Conservation (phyloP, 1,140 invertebrate species). For the Dendrolimus kikuchii region DNA sequence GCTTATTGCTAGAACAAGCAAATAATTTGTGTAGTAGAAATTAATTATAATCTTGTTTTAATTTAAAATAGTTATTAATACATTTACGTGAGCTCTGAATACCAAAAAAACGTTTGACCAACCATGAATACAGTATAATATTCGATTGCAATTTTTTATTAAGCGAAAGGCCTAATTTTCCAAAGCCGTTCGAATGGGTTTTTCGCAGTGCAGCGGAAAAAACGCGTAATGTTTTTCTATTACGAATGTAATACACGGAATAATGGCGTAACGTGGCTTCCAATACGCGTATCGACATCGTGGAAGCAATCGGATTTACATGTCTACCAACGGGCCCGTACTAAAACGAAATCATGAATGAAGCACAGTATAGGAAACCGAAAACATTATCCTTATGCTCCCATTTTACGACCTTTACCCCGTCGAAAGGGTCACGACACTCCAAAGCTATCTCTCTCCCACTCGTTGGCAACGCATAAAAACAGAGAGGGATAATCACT, state of each 20-base stretch:
- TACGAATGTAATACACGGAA: slow-evolving; percentile 55
- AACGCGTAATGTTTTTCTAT: slow-evolving; percentile 36
- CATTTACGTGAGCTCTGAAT: too few species aligned
- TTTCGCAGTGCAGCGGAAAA: too few species aligned
- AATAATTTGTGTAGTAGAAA: too few species aligned
- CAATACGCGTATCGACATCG: slow-evolving; percentile 49
- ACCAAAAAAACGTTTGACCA: too few species aligned
- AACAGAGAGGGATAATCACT: slow-evolving; percentile 62
- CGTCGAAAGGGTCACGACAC: slow-evolving; percentile 67
- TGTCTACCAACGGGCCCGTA: slow-evolving; percentile 53
- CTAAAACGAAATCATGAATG: slow-evolving; percentile 72
- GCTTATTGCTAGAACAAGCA: neutral
- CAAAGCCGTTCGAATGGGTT: too few species aligned
- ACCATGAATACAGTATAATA: too few species aligned
- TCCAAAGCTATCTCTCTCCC: slow-evolving; percentile 45
- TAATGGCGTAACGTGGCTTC: slow-evolving; percentile 44
- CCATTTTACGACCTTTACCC: slow-evolving; percentile 71
- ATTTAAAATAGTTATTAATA: too few species aligned
- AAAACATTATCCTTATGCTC: slow-evolving; percentile 72
- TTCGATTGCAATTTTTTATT: too few species aligned
- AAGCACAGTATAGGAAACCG: slow-evolving; percentile 67
- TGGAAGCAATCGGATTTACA: slow-evolving; percentile 67
- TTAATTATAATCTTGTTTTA: too few species aligned
- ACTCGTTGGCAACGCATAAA: slow-evolving; percentile 40
- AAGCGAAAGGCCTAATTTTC: too few species aligned